phyloP scores from a whole-genome alignment of 1,140 invertebrate species.

The Drosophila navojoa region DNA sequence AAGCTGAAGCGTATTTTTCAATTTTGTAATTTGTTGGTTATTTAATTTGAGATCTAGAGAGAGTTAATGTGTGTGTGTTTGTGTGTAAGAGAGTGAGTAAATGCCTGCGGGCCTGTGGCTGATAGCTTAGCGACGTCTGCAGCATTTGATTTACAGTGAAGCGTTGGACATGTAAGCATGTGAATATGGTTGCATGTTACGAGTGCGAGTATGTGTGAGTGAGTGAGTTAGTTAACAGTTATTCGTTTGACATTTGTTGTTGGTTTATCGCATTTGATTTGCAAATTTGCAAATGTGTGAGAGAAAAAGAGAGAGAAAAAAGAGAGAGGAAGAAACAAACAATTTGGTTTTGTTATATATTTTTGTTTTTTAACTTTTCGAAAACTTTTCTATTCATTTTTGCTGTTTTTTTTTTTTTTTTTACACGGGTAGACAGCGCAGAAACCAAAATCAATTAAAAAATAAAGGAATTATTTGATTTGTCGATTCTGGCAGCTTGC shows the following conservation, averaged over 20 bases:
- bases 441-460: background rate
- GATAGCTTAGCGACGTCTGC: conserved; percentile 74
- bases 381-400: background rate
- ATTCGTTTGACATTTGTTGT: conserved; percentile 19
- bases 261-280: conserved; percentile 18
- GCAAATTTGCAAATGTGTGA: background rate
- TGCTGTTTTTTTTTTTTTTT: conserved; percentile 1
- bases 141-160: conserved; percentile 15
- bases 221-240: background rate
- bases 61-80: background rate
- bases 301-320: conserved; percentile 12
- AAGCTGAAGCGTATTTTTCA: conserved; percentile 49
- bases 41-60: conserved; percentile 29
- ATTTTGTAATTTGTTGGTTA: conserved; percentile 37
- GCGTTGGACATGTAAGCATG: conserved; percentile 5
- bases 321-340: conserved; percentile 27
- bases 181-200: background rate
- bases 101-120: conserved; percentile 61
- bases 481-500: conserved; percentile 1
- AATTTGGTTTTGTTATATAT: conserved; percentile 20
- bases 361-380: conserved; percentile 8
- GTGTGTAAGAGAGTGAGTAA: conserved; percentile 30
- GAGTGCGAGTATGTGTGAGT: conserved; percentile 8
- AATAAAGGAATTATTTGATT: background rate
- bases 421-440: conserved; percentile 5